A percentile compares a stretch with the other conserved stretches of the same genome.
Conservation (phyloP, 2,888 invertebrate genomes). For the Cheilosia grossa region DNA sequence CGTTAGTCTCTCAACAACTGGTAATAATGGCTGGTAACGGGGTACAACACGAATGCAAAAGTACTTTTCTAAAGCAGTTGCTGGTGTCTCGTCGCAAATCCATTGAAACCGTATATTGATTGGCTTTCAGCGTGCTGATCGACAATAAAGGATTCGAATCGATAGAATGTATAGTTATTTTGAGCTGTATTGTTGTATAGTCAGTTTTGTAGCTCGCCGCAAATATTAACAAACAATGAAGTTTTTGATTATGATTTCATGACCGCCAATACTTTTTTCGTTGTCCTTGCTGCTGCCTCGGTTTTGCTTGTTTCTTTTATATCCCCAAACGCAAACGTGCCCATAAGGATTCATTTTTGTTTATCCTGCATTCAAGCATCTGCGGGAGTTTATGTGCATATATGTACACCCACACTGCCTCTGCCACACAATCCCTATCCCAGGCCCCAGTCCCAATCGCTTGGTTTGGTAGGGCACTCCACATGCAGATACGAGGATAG, state of each 20-base stretch:
- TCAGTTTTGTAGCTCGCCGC: not conserved
- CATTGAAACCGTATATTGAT: not conserved
- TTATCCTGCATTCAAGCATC: slow-evolving; percentile 62
- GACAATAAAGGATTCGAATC: slow-evolving; percentile 25
- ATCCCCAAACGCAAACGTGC: slow-evolving; percentile 23
- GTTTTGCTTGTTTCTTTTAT: slow-evolving; percentile 11
- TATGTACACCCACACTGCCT: too few species aligned
- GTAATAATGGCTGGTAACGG: too few species aligned
- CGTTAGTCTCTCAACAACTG: too few species aligned
- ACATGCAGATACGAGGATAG: slow-evolving; percentile 39
- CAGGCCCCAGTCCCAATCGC: slow-evolving; percentile 1
- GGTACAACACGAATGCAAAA: too few species aligned
- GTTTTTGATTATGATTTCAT: slow-evolving; percentile 58
- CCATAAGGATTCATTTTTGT: slow-evolving; percentile 54
- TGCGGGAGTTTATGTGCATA: slow-evolving; percentile 38
- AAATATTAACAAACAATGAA: slow-evolving; percentile 53
- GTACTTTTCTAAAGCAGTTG: not conserved
- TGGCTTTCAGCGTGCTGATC: not conserved
- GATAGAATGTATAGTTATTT: not conserved
- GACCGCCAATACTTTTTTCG: slow-evolving; percentile 29
- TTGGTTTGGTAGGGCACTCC: not conserved
- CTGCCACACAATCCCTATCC: slow-evolving; percentile 24
- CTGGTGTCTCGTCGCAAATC: not conserved
- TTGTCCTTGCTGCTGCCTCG: slow-evolving; percentile 14
- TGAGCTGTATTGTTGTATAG: not conserved